A percentile compares a stretch with the other conserved stretches of the same genome.
Conservation (phyloP, 2,113 vertebrate genomes). For the Hystrix brachyura region DNA sequence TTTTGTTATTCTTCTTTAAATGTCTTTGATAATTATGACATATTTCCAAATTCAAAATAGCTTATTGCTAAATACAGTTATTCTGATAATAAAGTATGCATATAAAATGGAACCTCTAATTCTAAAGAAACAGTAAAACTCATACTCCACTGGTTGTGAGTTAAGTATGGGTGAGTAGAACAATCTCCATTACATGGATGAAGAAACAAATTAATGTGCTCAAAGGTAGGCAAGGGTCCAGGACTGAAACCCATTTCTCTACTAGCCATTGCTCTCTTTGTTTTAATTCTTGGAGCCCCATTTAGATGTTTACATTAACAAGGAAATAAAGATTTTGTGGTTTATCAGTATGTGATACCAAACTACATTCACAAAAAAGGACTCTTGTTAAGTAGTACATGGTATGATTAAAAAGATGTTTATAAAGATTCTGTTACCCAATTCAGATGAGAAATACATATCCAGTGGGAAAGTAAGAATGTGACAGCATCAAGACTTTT, state of each 20-base stretch:
- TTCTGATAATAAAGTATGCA: neutral
- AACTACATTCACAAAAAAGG: neutral
- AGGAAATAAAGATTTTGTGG: neutral
- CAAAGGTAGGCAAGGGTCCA: neutral
- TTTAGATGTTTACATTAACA: neutral
- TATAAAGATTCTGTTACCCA: neutral
- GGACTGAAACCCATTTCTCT: neutral
- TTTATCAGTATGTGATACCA: neutral
- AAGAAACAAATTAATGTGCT: neutral
- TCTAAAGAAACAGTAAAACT: neutral
- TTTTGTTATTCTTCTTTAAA: neutral
- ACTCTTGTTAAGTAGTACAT: neutral
- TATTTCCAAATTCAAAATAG: conserved; percentile 2
- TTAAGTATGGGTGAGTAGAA: neutral
- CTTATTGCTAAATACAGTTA: neutral
- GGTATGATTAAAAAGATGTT: neutral
- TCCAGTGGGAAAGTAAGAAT: conserved; percentile 1
- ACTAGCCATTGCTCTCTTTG: neutral
- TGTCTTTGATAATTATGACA: neutral
- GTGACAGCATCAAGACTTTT: neutral
- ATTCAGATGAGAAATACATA: conserved; percentile 54
- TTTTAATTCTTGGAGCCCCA: neutral
- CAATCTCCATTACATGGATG: neutral
- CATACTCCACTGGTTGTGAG: neutral
- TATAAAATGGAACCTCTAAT: neutral